These are phyloP conservation scores for Pelvicachromis taeniatus DNA, from an alignment of 2,113 vertebrate genomes.

Conservation along the genomic window DNA sequence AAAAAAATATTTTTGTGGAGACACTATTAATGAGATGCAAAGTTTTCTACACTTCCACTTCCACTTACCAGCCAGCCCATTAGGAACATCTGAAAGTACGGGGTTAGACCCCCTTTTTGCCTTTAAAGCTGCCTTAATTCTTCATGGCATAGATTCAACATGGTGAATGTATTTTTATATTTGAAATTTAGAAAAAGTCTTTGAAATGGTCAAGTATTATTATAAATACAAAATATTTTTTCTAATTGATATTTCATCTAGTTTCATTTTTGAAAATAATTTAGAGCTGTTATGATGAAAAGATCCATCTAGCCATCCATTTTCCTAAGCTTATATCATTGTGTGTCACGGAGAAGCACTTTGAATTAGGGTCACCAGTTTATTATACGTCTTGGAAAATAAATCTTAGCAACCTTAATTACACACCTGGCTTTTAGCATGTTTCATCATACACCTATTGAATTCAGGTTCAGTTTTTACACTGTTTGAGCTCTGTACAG, in stretches of 20 bases:
- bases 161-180: background rate
- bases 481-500: background rate
- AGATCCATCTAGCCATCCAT: background rate
- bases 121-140: background rate
- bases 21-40: background rate
- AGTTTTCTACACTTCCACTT: background rate
- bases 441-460: background rate
- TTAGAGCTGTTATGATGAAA: no score
- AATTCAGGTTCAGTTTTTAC: background rate
- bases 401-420: background rate
- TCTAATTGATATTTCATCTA: no score
- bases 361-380: background rate
- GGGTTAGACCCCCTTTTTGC: background rate
- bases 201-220: no score
- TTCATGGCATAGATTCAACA: no score
- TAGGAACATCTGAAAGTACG: background rate
- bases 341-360: background rate
- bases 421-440: background rate
- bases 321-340: background rate
- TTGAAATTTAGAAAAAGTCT: background rate
- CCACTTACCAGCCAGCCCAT: background rate
- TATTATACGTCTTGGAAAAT: background rate
- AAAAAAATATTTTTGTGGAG: background rate
- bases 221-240: no score
- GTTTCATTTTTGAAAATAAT: no score